Evolutionary conservation across 1,140 invertebrate species (phyloP).

Genomic region (Whitmania pigra): DNA sequence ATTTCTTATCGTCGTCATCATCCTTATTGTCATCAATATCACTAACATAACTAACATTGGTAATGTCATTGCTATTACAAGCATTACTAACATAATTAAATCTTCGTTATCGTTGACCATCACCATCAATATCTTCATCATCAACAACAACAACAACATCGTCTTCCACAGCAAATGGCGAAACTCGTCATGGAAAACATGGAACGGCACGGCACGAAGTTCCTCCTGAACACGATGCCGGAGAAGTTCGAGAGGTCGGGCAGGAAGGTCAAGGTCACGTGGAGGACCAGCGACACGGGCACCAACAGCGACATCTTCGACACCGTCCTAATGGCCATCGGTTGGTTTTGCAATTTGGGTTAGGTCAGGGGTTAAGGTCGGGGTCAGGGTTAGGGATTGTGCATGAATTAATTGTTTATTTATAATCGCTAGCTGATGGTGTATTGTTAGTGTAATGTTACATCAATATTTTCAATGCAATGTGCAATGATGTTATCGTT

Average conservation of each 20-base stretch:
- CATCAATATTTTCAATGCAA: no score
- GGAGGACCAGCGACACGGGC: conserved; percentile 48
- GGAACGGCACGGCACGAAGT: conserved; percentile 64
- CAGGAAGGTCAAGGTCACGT: conserved; percentile 57
- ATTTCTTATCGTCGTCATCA: no score
- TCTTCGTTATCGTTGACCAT: no score
- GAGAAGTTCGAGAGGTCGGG: conserved; percentile 54
- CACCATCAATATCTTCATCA: background rate
- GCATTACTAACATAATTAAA: no score
- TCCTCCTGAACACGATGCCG: conserved; percentile 65
- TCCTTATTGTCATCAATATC: background rate
- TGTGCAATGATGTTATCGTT: no score
- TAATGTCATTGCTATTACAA: no score
- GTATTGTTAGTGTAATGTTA: no score
- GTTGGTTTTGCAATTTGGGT: conserved; percentile 6
- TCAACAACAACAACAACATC: background rate
- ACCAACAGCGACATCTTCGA: conserved; percentile 33
- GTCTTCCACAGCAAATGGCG: conserved; percentile 62
- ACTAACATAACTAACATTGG: no score
- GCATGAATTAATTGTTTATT: no score
- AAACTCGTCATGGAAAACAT: conserved; percentile 65
- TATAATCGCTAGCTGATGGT: no score
- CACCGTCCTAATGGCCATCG: conserved; percentile 35
- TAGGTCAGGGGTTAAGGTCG: no score
- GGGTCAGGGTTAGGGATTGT: no score